These are phyloP conservation scores for Vireo altiloquus DNA, from an alignment of 2,113 vertebrate species.

Conservation along the genomic window DNA sequence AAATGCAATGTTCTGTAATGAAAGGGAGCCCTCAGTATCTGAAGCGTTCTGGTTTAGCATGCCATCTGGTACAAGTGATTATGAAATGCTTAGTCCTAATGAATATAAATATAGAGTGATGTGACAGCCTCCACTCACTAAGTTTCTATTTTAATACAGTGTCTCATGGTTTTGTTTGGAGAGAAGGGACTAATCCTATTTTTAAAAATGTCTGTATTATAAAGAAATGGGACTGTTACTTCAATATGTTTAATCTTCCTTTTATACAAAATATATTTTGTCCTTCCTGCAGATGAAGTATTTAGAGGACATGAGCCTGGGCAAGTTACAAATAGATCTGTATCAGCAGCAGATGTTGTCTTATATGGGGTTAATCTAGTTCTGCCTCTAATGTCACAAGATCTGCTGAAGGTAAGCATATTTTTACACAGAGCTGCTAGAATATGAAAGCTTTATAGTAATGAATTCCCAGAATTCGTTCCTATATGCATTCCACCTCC, in stretches of 20 bases:
- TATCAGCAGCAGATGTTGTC: constrained; percentile 96
- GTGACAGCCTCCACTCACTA: background rate
- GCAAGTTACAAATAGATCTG: constrained; percentile 83
- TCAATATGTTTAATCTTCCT: background rate
- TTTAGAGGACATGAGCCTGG: constrained; percentile 93
- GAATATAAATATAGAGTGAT: constrained; percentile 31
- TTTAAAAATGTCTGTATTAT: background rate
- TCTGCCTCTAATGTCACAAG: constrained; percentile 97
- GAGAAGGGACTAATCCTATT: background rate
- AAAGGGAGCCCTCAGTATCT: background rate
- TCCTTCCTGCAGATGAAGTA: constrained; percentile 83
- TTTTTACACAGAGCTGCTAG: background rate
- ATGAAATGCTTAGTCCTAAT: constrained; percentile 11
- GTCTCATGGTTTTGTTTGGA: background rate
- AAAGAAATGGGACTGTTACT: background rate
- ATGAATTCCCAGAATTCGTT: background rate
- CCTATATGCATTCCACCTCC: background rate
- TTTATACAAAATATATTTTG: background rate
- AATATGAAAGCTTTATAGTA: background rate
- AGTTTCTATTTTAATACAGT: constrained; percentile 38
- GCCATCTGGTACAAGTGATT: background rate
- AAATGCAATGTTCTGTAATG: background rate
- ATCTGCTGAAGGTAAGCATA: constrained; percentile 88
- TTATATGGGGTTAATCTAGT: constrained; percentile 97
- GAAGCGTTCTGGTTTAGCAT: background rate